Evolutionary conservation across 30 jellyfish, hydroid and myxozoan species (phyloP).

Genomic region (Hydra vulgaris): DNA sequence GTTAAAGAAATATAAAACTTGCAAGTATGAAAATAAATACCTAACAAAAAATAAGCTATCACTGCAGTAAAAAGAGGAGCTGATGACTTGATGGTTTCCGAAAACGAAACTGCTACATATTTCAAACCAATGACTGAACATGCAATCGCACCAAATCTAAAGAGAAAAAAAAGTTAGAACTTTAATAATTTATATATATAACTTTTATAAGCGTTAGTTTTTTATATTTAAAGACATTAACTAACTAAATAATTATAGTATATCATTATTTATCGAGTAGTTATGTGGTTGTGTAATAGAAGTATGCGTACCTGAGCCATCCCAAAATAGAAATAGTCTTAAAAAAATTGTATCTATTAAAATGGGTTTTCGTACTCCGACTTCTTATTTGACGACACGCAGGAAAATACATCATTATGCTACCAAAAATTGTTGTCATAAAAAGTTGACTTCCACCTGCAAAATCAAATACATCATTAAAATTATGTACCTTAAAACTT

Average conservation of each 20-base stretch:
- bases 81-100: constrained; percentile 94
- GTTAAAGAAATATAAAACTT: too few relatives aligned
- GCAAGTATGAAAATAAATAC: constrained; percentile 33
- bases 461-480: too few relatives aligned
- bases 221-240: too few relatives aligned
- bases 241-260: too few relatives aligned
- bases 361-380: constrained; percentile 5
- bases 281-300: too few relatives aligned
- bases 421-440: constrained; percentile 77
- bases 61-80: constrained; percentile 94
- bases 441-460: constrained; percentile 83
- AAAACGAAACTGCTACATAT: constrained; percentile 87
- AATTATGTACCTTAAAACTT: too few relatives aligned
- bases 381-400: constrained; percentile 18
- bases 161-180: not conserved
- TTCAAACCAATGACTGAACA: constrained; percentile 89
- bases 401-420: constrained; percentile 87
- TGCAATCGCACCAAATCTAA: constrained; percentile 87
- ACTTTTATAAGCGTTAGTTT: too few relatives aligned
- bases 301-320: constrained; percentile 94
- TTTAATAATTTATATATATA: too few relatives aligned
- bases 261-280: too few relatives aligned
- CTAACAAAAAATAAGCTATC: constrained; percentile 65
- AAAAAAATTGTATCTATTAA: constrained; percentile 31
- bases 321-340: constrained; percentile 77